Evolutionary conservation across 1,140 invertebrate species (phyloP).

Genomic region (Lordiphosa mommai): DNA sequence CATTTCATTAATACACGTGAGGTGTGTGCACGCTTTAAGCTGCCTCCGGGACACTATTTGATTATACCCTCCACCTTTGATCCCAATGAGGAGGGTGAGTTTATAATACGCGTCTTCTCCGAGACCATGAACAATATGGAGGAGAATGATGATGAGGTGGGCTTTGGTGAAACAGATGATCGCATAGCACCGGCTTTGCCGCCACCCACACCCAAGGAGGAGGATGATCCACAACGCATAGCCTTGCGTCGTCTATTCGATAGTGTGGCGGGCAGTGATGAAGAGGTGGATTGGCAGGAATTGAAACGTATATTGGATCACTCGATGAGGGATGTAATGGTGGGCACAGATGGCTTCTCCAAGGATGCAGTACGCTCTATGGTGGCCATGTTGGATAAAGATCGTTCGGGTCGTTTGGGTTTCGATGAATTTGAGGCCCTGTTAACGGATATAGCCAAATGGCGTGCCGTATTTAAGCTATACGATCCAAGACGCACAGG

Average conservation of each 20-base stretch:
- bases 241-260: conserved; percentile 90
- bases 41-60: conserved; percentile 95
- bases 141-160: conserved; percentile 92
- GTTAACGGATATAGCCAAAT: conserved; percentile 92
- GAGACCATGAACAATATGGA: conserved; percentile 94
- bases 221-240: conserved; percentile 81
- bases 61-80: conserved; percentile 99
- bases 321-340: conserved; percentile 87
- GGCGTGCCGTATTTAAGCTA: conserved; percentile 94
- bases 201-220: conserved; percentile 76
- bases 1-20: conserved; percentile 98
- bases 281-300: conserved; percentile 96
- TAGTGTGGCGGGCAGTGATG: conserved; percentile 92
- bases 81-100: conserved; percentile 97
- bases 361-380: conserved; percentile 96
- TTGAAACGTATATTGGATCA: conserved; percentile 95
- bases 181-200: conserved; percentile 73
- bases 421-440: conserved; percentile 95
- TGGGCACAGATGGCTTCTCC: conserved; percentile 87
- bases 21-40: conserved; percentile 89
- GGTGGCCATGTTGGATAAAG: conserved; percentile 96
- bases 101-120: conserved; percentile 96
- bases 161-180: conserved; percentile 86
- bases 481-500: conserved; percentile 92
- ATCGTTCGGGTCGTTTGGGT: conserved; percentile 95